A percentile compares a stretch with the other conserved stretches of the same genome.
phyloP scores from a whole-genome alignment of 2,797 vertebrate species.

The Pantherophis vulpinus region DNA sequence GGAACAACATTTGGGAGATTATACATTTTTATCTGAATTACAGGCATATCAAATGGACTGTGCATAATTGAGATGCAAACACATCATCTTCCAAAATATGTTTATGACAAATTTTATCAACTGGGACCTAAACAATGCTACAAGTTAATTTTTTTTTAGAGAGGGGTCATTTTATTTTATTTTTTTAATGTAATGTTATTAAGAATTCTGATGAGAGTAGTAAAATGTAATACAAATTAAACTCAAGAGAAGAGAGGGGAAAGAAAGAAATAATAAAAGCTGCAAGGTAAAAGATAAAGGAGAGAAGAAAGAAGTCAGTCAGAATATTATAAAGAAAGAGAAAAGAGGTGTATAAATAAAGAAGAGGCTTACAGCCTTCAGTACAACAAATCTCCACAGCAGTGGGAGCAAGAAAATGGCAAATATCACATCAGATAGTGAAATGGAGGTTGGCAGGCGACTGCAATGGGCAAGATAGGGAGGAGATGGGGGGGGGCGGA shows the following conservation, averaged over 20 bases:
- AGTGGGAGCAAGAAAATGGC: neutral
- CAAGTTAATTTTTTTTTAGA: neutral
- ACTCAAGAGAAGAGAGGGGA: neutral
- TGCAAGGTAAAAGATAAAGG: neutral
- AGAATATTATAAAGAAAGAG: neutral
- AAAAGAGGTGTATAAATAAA: neutral
- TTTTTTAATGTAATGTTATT: neutral
- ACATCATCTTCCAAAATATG: slow-evolving; percentile 61
- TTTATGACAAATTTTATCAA: slow-evolving; percentile 56
- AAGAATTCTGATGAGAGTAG: neutral
- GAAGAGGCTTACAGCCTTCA: neutral
- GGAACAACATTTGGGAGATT: slow-evolving; percentile 57
- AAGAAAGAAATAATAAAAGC: neutral
- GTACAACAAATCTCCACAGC: neutral
- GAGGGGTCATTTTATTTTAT: neutral
- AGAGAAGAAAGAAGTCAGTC: neutral
- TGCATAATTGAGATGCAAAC: slow-evolving; percentile 66
- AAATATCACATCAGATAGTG: neutral
- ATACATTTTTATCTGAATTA: slow-evolving; percentile 58
- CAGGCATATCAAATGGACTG: slow-evolving; percentile 59
- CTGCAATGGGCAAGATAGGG: neutral
- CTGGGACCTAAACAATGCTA: slow-evolving; percentile 33
- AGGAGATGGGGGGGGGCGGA: neutral
- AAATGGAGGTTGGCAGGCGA: neutral
- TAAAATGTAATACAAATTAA: neutral